These are phyloP conservation scores for Machimus rusticus DNA, from an alignment of 2,888 invertebrate species.

Conservation along the genomic window DNA sequence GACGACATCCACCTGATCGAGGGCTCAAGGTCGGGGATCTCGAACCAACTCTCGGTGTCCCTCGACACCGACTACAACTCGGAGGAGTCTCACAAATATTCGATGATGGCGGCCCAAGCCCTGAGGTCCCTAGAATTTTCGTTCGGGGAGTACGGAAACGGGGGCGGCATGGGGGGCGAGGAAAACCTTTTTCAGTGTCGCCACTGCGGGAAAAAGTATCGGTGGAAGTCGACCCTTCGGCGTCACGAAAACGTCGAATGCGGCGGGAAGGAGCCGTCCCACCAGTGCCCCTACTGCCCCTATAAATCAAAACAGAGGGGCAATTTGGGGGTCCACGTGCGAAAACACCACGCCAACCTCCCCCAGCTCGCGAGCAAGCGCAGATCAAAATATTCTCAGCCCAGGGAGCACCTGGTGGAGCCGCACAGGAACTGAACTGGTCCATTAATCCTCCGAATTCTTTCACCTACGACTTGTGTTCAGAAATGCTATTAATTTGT, in stretches of 20 bases:
- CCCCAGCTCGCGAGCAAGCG: conserved; percentile 59
- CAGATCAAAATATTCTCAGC: conserved; percentile 57
- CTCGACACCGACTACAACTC: conserved; percentile 52
- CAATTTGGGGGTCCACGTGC: conserved; percentile 80
- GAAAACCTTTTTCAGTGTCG: conserved; percentile 66
- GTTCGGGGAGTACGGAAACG: conserved; percentile 54
- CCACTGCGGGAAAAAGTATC: conserved; percentile 83
- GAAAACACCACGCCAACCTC: conserved; percentile 71
- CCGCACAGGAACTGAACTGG: conserved; percentile 1
- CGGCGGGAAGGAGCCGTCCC: conserved; percentile 80
- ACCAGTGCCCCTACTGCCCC: conserved; percentile 79
- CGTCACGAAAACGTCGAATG: conserved; percentile 84
- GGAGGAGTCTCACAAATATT: conserved; percentile 55
- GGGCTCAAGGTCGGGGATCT: conserved; percentile 52
- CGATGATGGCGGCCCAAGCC: conserved; percentile 55
- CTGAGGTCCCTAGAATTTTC: conserved; percentile 58
- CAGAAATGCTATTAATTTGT: conserved; percentile 31
- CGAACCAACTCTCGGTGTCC: conserved; percentile 47
- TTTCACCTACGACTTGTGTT: conserved; percentile 15
- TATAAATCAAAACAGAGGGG: conserved; percentile 81
- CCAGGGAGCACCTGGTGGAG: conserved; percentile 38
- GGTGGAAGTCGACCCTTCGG: conserved; percentile 84
- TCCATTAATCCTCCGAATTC: not conserved
- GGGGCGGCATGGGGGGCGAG: conserved; percentile 45
- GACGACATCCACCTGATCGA: conserved; percentile 63